phyloP scores from a whole-genome alignment of 2,113 vertebrate genomes.

The Ctenomys sociabilis region DNA sequence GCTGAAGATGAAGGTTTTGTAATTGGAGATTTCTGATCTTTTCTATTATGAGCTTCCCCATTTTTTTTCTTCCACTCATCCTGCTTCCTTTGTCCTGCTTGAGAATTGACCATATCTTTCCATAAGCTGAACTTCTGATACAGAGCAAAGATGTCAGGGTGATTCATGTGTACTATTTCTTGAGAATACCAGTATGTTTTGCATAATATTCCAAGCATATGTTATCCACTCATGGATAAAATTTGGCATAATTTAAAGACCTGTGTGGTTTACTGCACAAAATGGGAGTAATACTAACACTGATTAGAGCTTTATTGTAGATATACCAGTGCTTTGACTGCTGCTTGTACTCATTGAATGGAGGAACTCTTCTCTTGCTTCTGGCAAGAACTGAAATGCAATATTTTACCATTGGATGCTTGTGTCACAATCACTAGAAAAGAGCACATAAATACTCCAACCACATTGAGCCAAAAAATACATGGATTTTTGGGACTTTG shows the following conservation, averaged over 20 bases:
- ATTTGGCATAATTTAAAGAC: background rate
- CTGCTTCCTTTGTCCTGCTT: background rate
- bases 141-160: background rate
- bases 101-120: background rate
- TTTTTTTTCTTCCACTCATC: background rate
- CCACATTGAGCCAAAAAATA: background rate
- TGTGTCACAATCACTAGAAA: slow-evolving; percentile 18
- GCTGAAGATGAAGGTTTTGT: background rate
- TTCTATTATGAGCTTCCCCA: background rate
- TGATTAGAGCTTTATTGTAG: slow-evolving; percentile 11
- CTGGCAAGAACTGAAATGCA: background rate
- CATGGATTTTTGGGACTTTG: background rate
- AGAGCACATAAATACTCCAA: background rate
- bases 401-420: background rate
- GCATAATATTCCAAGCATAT: background rate
- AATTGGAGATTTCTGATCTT: background rate
- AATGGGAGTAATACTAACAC: background rate
- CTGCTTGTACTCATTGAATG: background rate
- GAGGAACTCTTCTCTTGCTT: slow-evolving; percentile 30
- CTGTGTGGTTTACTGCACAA: background rate
- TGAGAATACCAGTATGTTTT: background rate
- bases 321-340: background rate
- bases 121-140: background rate
- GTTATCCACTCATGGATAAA: background rate
- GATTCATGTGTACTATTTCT: background rate